phyloP scores from a whole-genome alignment of 2,113 vertebrate genomes.

The Hirundichthys speculiger region DNA sequence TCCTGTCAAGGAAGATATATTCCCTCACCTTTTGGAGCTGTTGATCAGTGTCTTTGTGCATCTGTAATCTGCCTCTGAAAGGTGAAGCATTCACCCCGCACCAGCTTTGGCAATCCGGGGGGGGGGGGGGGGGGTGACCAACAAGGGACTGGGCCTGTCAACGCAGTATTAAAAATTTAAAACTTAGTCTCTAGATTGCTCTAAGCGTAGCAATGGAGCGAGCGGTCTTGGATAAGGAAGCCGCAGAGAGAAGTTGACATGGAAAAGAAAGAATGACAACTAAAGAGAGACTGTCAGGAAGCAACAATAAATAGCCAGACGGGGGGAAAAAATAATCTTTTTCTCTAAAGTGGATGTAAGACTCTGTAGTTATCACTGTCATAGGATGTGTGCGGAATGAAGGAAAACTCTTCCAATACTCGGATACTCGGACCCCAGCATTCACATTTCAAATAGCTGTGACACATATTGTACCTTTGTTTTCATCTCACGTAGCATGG shows the following conservation, averaged over 20 bases:
- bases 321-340: slow-evolving; percentile 37
- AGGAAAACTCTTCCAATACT: slow-evolving; percentile 14
- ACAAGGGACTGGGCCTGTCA: slow-evolving; percentile 50
- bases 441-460: slow-evolving; percentile 6
- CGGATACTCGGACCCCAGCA: slow-evolving; percentile 5
- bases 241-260: slow-evolving; percentile 26
- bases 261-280: slow-evolving; percentile 17
- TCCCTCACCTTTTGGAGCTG: slow-evolving; percentile 61
- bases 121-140: slow-evolving; percentile 35
- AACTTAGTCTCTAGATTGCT: slow-evolving; percentile 49
- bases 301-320: slow-evolving; percentile 26
- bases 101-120: slow-evolving; percentile 29
- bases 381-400: background rate
- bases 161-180: slow-evolving; percentile 71
- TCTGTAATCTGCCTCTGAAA: slow-evolving; percentile 66
- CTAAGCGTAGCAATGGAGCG: slow-evolving; percentile 46
- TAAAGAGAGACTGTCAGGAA: slow-evolving; percentile 27
- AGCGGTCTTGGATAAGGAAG: slow-evolving; percentile 14
- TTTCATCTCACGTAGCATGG: slow-evolving; percentile 7
- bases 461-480: slow-evolving; percentile 9
- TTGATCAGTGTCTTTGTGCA: slow-evolving; percentile 54
- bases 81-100: slow-evolving; percentile 47
- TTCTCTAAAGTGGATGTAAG: slow-evolving; percentile 15
- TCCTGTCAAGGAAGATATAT: slow-evolving; percentile 66
- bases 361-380: slow-evolving; percentile 9